Conservation (phyloP, 2,113 vertebrate genomes). For the Perognathus longimembris region DNA sequence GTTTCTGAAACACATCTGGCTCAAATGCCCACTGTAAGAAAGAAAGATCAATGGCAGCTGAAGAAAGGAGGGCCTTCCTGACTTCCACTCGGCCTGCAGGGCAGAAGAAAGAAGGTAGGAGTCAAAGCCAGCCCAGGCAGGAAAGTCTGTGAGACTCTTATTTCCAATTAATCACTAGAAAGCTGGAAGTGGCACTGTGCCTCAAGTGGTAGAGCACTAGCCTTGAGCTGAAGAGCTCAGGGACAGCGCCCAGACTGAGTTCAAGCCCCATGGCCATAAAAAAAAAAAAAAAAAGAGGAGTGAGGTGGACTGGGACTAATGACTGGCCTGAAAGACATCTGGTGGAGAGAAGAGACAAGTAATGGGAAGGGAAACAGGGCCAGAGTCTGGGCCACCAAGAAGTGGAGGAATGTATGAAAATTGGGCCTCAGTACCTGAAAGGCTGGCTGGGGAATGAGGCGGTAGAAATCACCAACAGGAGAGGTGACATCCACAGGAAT, state of each 20-base stretch:
- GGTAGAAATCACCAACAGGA: slow-evolving; percentile 93
- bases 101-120: background rate
- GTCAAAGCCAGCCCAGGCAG: too few species aligned
- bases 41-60: background rate
- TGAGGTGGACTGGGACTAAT: background rate
- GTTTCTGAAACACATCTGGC: slow-evolving; percentile 95
- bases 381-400: background rate
- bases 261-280: too few species aligned
- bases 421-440: slow-evolving; percentile 86
- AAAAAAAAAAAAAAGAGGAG: too few species aligned
- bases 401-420: background rate
- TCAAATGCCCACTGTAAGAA: slow-evolving; percentile 92
- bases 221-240: too few species aligned
- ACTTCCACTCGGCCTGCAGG: background rate
- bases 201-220: too few species aligned
- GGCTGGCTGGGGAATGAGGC: slow-evolving; percentile 93
- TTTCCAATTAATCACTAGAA: too few species aligned
- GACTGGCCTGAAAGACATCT: background rate
- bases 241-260: too few species aligned
- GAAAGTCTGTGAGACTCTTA: too few species aligned
- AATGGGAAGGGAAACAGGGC: background rate
- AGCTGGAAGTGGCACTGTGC: too few species aligned
- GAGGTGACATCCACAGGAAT: slow-evolving; percentile 90
- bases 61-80: background rate
- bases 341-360: background rate